Conservation (phyloP, 2,888 invertebrate genomes). For the Meganola albula region DNA sequence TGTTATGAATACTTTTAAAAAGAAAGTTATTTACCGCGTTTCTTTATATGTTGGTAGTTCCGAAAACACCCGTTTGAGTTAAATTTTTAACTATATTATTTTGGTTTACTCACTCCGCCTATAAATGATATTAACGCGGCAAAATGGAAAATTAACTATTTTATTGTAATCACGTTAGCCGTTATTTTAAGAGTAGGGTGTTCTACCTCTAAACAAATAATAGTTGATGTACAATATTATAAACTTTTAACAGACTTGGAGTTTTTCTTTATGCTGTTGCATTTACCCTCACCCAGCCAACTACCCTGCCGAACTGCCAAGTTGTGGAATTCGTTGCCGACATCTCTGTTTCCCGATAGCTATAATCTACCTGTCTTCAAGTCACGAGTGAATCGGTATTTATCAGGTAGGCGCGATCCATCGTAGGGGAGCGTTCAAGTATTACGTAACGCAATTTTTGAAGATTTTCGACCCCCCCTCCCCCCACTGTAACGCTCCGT, state of each 20-base stretch:
- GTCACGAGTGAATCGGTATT: no score
- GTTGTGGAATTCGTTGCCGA: no score
- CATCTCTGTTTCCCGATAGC: no score
- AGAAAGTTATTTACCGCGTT: no score
- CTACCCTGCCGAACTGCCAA: no score
- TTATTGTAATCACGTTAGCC: conserved; percentile 66
- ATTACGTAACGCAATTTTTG: no score
- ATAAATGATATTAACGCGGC: conserved; percentile 63
- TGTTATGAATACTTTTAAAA: no score
- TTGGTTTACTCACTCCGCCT: conserved; percentile 66
- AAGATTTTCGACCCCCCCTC: no score
- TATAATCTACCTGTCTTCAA: no score
- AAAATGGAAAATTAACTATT: conserved; percentile 54
- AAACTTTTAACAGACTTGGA: conserved; percentile 67
- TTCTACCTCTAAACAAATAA: conserved; percentile 76
- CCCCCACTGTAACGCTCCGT: neutral
- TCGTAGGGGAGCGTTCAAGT: no score
- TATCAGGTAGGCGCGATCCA: no score
- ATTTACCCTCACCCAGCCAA: neutral
- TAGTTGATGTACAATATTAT: conserved; percentile 75
- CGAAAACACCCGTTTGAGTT: conserved; percentile 13
- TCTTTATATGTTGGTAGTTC: no score
- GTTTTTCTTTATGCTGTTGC: conserved; percentile 30
- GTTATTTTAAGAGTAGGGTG: conserved; percentile 74
- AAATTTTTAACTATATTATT: conserved; percentile 35